phyloP scores from a whole-genome alignment of 30 jellyfish, hydroid and myxozoan genomes.

The Cassiopea andromeda region DNA sequence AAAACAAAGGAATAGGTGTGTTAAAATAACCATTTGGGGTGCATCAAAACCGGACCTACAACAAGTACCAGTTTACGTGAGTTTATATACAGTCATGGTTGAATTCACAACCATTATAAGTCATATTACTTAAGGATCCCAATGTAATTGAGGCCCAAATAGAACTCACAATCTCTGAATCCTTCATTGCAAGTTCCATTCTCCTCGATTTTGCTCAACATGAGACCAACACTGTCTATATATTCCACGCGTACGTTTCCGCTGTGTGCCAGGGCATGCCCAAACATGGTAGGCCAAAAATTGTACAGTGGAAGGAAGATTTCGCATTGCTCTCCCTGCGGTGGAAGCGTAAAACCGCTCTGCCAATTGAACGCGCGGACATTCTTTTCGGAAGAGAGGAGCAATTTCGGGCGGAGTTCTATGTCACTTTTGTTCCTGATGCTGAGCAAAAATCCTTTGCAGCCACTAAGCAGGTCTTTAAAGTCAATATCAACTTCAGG shows the following conservation, averaged over 20 bases:
- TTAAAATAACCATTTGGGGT: too few relatives aligned
- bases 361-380: slow-evolving; percentile 92
- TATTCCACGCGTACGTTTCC: slow-evolving; percentile 87
- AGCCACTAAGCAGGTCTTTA: slow-evolving; percentile 21
- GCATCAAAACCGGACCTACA: too few relatives aligned
- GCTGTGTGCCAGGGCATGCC: slow-evolving; percentile 82
- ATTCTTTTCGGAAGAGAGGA: slow-evolving; percentile 74
- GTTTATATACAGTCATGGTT: not conserved
- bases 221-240: slow-evolving; percentile 88
- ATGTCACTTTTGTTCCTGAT: slow-evolving; percentile 41
- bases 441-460: slow-evolving; percentile 62
- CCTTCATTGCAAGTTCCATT: slow-evolving; percentile 78
- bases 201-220: slow-evolving; percentile 83
- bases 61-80: too few relatives aligned
- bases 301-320: slow-evolving; percentile 60
- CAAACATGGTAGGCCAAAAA: slow-evolving; percentile 95
- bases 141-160: slow-evolving; percentile 58
- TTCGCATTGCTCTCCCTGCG: slow-evolving; percentile 34
- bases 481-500: slow-evolving; percentile 63
- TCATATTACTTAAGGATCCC: not conserved
- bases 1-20: too few relatives aligned
- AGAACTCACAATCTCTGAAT: slow-evolving; percentile 70
- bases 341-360: slow-evolving; percentile 69
- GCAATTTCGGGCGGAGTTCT: slow-evolving; percentile 71
- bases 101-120: not conserved